These are phyloP conservation scores for Rhodophaea formosa DNA, from an alignment of 2,888 invertebrate genomes.

Conservation along the genomic window DNA sequence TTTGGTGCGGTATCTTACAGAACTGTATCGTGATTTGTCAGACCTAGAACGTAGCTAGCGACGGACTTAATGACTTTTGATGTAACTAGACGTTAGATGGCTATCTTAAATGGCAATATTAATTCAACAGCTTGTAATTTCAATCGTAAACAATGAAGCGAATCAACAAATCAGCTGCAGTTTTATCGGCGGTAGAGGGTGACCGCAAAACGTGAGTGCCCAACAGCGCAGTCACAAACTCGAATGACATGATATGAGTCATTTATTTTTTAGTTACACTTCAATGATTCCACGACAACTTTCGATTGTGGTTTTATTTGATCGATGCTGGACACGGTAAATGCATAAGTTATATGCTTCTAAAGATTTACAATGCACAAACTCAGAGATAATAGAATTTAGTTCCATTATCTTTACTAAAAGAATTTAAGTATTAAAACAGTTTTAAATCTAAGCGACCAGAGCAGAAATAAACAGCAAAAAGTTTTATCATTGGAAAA, in stretches of 20 bases:
- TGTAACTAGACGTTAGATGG: conserved; percentile 39
- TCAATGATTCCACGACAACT: conserved; percentile 28
- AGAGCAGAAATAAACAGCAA: not conserved
- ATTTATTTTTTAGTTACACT: conserved; percentile 29
- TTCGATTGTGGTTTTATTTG: conserved; percentile 20
- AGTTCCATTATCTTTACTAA: not conserved
- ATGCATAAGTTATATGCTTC: conserved; percentile 11
- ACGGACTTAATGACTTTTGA: conserved; percentile 28
- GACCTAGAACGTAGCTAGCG: not conserved
- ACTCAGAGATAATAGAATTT: not conserved
- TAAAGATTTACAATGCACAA: not conserved
- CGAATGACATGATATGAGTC: conserved; percentile 38
- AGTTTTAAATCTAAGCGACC: not conserved
- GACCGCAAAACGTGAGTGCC: conserved; percentile 52
- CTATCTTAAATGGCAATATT: conserved; percentile 47
- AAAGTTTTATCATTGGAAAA: conserved; percentile 13
- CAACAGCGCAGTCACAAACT: conserved; percentile 32
- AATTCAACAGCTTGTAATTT: conserved; percentile 45
- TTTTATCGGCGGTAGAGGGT: conserved; percentile 37
- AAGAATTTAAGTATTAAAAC: not conserved
- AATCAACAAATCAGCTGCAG: conserved; percentile 43
- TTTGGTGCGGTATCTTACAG: not conserved
- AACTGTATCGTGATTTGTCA: conserved; percentile 8
- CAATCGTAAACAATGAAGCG: conserved; percentile 49
- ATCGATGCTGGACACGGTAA: conserved; percentile 3